These are phyloP conservation scores for Trachelus troglodyta DNA, from an alignment of 2,888 invertebrate genomes.

Conservation along the genomic window DNA sequence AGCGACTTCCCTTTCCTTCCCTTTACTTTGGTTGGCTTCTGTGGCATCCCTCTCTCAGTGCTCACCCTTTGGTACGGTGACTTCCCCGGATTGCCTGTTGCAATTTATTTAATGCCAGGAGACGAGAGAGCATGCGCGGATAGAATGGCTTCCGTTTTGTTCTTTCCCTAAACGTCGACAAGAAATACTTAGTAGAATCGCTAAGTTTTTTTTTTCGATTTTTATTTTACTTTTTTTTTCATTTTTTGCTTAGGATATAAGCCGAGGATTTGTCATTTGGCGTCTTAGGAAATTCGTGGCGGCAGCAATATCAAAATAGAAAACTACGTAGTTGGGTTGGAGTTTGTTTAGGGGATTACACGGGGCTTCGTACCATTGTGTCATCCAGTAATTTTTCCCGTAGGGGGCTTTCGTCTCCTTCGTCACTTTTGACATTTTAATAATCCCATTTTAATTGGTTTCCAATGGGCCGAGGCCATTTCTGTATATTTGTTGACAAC, in stretches of 20 bases:
- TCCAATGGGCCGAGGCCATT: conserved; percentile 1
- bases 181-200: neutral
- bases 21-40: conserved; percentile 16
- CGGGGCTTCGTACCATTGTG: conserved; percentile 5
- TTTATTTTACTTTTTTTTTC: neutral
- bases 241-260: neutral
- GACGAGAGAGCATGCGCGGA: neutral
- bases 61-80: conserved; percentile 1
- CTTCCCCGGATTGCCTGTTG: neutral
- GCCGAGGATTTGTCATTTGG: neutral
- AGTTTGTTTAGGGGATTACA: neutral
- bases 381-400: conserved; percentile 4
- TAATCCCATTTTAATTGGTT: conserved; percentile 38
- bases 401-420: conserved; percentile 3
- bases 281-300: neutral
- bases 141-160: neutral
- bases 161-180: neutral
- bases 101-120: neutral
- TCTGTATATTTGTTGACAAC: conserved; percentile 1
- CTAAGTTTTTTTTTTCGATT: no score
- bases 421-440: conserved; percentile 34
- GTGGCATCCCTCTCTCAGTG: conserved; percentile 4
- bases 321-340: neutral
- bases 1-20: conserved; percentile 32
- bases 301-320: neutral